Evolutionary conservation across 2,113 vertebrate species (phyloP).

Genomic region (Crotalus tigris): DNA sequence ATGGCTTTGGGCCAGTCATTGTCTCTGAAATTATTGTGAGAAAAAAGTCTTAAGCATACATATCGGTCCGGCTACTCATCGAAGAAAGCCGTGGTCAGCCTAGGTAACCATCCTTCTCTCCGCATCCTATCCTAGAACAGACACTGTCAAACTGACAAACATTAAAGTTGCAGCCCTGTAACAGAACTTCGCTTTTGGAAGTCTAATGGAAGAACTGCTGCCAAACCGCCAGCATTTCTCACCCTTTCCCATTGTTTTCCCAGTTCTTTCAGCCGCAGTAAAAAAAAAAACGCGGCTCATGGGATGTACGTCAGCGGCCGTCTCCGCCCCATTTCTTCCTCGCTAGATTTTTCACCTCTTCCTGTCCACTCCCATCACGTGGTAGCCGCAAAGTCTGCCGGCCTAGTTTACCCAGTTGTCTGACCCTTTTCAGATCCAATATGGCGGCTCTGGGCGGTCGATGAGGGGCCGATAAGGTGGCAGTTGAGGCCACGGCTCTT

Average conservation of each 20-base stretch:
- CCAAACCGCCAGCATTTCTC: neutral
- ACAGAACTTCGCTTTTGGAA: neutral
- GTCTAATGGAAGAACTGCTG: neutral
- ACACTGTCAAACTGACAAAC: neutral
- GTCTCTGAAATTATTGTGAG: neutral
- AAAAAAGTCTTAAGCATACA: neutral
- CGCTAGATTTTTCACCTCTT: neutral
- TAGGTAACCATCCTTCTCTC: neutral
- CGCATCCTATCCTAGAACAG: neutral
- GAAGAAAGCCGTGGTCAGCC: neutral
- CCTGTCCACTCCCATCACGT: constrained; percentile 51
- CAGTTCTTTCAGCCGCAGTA: neutral
- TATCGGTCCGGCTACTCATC: neutral
- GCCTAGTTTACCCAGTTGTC: constrained; percentile 52
- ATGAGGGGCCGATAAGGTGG: constrained; percentile 30
- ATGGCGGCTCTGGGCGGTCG: constrained; percentile 53
- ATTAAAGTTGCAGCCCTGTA: neutral
- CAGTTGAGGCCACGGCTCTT: neutral
- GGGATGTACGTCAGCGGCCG: rapidly evolving
- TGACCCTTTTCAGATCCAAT: constrained; percentile 54
- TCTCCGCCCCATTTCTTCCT: neutral
- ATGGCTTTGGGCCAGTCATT: neutral
- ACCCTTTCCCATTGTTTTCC: neutral
- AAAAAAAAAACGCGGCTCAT: neutral
- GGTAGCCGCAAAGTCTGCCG: constrained; percentile 61